Evolutionary conservation across 2,113 vertebrate species (phyloP).

Genomic region (Oncorhynchus clarkii): DNA sequence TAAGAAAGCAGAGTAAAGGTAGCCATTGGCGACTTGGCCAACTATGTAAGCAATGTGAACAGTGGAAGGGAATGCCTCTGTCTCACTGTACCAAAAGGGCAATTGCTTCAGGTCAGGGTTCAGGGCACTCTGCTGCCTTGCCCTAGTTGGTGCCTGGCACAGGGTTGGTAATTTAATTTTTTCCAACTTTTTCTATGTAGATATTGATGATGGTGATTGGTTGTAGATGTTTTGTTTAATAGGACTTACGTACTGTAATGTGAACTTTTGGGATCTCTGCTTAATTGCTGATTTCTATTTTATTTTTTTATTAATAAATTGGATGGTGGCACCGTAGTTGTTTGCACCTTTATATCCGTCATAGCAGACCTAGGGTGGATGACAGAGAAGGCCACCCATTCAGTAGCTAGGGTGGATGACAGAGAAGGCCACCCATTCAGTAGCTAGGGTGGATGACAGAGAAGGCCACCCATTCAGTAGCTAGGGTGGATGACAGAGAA

Average conservation of each 20-base stretch:
- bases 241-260: constrained; percentile 67
- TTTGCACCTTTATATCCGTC: constrained; percentile 38
- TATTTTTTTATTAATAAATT: too few relatives aligned
- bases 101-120: constrained; percentile 47
- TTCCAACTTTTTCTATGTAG: constrained; percentile 60
- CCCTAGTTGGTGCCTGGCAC: constrained; percentile 52
- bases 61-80: constrained; percentile 23
- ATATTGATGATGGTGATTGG: constrained; percentile 64
- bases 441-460: too few relatives aligned
- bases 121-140: constrained; percentile 19
- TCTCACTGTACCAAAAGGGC: constrained; percentile 24
- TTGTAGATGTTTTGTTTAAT: constrained; percentile 66
- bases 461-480: too few relatives aligned
- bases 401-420: too few relatives aligned
- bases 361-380: constrained; percentile 10
- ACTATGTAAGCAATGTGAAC: not conserved
- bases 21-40: constrained; percentile 4
- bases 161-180: constrained; percentile 7
- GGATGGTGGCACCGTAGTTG: not conserved
- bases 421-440: too few relatives aligned
- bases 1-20: constrained; percentile 22
- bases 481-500: too few relatives aligned
- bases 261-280: constrained; percentile 68
- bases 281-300: constrained; percentile 62
- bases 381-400: not conserved